Evolutionary conservation across 1,140 invertebrate species (phyloP).

Genomic region (Sminthurinus signatus): DNA sequence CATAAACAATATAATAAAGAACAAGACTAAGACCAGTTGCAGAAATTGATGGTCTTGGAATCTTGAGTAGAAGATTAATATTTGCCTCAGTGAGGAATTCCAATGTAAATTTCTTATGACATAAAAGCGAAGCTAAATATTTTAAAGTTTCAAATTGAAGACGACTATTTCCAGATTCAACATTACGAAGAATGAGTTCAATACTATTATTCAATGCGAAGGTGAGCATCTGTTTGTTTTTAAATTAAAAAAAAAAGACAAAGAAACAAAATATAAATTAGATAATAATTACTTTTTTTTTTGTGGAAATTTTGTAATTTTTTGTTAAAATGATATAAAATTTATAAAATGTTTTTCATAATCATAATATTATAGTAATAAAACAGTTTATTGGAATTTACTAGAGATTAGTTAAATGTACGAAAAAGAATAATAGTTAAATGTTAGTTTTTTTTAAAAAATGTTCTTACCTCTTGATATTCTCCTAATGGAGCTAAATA

Average conservation of each 20-base stretch:
- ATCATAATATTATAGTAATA: constrained; percentile 7
- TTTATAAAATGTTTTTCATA: no score
- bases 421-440: constrained; percentile 17
- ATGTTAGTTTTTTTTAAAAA: no score
- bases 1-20: constrained; percentile 89
- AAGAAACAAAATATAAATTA: no score
- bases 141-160: constrained; percentile 91
- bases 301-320: no score
- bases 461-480: constrained; percentile 75
- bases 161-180: constrained; percentile 45
- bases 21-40: constrained; percentile 94
- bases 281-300: no score
- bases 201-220: constrained; percentile 60
- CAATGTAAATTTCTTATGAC: constrained; percentile 95
- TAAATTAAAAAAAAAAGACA: background rate
- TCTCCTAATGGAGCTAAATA: constrained; percentile 92
- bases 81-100: constrained; percentile 58
- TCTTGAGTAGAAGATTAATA: background rate
- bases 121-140: constrained; percentile 85
- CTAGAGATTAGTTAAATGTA: constrained; percentile 16
- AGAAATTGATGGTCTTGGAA: constrained; percentile 85
- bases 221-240: constrained; percentile 63
- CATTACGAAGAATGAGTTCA: constrained; percentile 2
- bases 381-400: no score
- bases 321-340: background rate